Evolutionary conservation across 2,797 vertebrate genomes (phyloP), one percentile per base, ranked within the genome.

Genomic region (Coracias cyanogaster): DNA sequence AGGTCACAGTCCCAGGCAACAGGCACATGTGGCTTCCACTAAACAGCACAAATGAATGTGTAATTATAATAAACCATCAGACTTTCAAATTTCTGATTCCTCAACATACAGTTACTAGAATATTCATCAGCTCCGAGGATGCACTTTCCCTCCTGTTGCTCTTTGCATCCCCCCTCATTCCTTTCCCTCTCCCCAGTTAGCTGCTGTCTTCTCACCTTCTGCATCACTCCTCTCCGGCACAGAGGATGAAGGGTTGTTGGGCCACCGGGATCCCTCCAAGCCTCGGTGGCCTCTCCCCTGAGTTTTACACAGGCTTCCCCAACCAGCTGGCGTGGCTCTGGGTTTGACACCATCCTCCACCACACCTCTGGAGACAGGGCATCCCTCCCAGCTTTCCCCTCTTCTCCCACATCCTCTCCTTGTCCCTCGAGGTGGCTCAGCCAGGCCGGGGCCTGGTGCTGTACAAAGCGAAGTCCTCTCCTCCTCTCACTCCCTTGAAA

Each of bases 41-140:
- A 97, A 98, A 98, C 98, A 98, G 98, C 98, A 98, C 99, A 98
- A 98, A 98, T 98, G 98, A 97, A 97, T 96, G 95, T 98, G 98
- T 98, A 98, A 98, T 99, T 98, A 99, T 98, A 99, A 98, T 99
- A 98, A 98, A 98, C 97, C 90, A 98, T 98, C 98, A 97, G 98
- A 98, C 98, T 98, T 97, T 98, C 98, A 99, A 98, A 98, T 98
- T 96, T 96, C 98, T 86, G 94, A 96, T 98, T 97, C 97, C 98
- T 76, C 88, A 97, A 98, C 98, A 98, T 96, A 97, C 97, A 97
- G 97, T 90, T 97, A 57, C 98, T 99, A 93, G 98, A 98, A 99
- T 99, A 99, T 99, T 98, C 98, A 99, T 99, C 98, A 98, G 97
- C 93, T 82, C 89, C 45, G 65, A 98, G 95, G 96, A 97, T 92